Conservation (phyloP, 2,113 vertebrate species). For the Mionectes macconnelli region DNA sequence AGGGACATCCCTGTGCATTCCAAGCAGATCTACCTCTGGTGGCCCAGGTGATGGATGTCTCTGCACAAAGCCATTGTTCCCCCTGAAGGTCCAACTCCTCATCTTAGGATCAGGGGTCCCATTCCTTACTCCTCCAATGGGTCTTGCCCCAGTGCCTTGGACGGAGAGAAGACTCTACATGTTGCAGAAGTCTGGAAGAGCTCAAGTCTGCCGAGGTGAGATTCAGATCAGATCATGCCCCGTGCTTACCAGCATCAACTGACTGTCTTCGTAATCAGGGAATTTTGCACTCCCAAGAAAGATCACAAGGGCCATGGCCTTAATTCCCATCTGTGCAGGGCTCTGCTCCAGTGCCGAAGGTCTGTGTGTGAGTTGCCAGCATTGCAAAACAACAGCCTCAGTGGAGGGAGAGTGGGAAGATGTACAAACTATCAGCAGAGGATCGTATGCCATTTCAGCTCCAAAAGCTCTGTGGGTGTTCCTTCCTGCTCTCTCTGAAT, state of each 20-base stretch:
- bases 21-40: neutral
- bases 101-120: neutral
- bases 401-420: neutral
- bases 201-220: neutral
- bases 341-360: conserved; percentile 48
- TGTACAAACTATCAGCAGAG: neutral
- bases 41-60: neutral
- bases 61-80: neutral
- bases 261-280: neutral
- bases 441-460: neutral
- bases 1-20: neutral
- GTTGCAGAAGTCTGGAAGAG: neutral
- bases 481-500: neutral
- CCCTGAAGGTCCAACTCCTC: neutral
- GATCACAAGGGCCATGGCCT: conserved; percentile 4
- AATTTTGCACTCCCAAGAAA: conserved; percentile 29
- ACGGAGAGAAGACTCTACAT: neutral
- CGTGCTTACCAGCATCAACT: neutral
- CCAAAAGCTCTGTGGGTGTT: neutral
- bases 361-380: conserved; percentile 33
- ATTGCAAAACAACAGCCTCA: conserved; percentile 42
- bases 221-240: neutral
- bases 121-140: accelerated
- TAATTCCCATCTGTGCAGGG: conserved; percentile 32
- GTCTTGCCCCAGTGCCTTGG: accelerated